phyloP scores from a whole-genome alignment of 2,113 vertebrate genomes.

The Cyanoramphus novaezelandiae region DNA sequence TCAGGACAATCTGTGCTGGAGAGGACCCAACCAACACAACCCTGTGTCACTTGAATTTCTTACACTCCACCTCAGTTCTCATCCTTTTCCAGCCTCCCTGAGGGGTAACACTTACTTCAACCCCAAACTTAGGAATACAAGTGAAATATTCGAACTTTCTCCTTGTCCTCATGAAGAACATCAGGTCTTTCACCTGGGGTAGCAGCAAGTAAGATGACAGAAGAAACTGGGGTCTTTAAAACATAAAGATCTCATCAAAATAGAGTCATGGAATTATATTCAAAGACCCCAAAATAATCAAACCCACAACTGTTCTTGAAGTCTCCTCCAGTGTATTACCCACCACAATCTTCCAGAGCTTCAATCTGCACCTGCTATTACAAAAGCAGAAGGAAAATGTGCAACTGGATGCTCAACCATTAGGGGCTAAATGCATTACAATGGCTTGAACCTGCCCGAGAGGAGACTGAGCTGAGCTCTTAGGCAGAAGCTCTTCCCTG shows the following conservation, averaged over 20 bases:
- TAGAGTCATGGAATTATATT: background rate
- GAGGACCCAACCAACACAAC: background rate
- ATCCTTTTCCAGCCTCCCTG: too few species aligned
- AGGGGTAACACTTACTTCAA: background rate
- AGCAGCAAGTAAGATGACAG: too few species aligned
- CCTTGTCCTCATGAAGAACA: background rate
- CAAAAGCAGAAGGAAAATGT: background rate
- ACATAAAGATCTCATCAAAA: background rate
- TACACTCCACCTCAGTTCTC: background rate
- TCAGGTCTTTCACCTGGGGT: background rate
- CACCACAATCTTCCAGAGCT: background rate
- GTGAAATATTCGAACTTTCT: background rate
- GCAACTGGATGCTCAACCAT: background rate
- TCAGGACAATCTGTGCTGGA: background rate
- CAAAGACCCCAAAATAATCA: fast-evolving
- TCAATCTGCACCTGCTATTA: background rate
- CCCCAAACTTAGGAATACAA: background rate
- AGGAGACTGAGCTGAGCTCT: background rate
- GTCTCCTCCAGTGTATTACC: too few species aligned
- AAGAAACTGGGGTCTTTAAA: background rate
- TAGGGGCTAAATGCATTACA: background rate
- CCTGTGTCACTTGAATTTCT: background rate
- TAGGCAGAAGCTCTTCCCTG: background rate
- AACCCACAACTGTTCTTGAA: background rate
- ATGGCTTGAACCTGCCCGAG: background rate